Evolutionary conservation across 2,113 vertebrate genomes (phyloP), one percentile per base, ranked within the genome.

Genomic region (Gnathonemus echidnorhynchus): DNA sequence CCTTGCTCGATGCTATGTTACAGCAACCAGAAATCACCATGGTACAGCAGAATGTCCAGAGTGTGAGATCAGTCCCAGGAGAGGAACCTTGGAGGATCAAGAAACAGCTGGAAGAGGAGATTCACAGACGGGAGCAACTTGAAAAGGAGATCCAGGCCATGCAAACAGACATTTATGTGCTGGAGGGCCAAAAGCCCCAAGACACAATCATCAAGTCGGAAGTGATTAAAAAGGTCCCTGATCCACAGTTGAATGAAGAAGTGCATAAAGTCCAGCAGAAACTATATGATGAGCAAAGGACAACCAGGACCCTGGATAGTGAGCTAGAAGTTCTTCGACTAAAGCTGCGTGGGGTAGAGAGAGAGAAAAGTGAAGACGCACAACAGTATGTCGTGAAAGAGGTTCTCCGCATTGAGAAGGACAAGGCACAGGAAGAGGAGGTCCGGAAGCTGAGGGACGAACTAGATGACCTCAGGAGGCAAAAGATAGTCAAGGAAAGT

Each of bases 361-460:
- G 96, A 0, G 97, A 98, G 92, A 92, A 96, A 56, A 97, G 93
- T 90, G 97, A 96, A 42, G 97, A 97, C 1, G 98, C 98, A 2
- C 97, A 98, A 94, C 97, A 99, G 89, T 99, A 98, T 0, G 96
- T 97, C 0, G 97, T 99, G 70, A 99, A 99, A 90, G 98, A 99
- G 91, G 98, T 99, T 0, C 93, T 99, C 87, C 97, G 98, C 39
- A 99, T 99, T 0, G 98, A 98, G 91, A 97, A 95, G 0, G 98
- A 99, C 89, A 96, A 95, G 21, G 96, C 93, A n/a, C 98, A 98
- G 91, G 97, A 96, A 0, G 97, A 97, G 17, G 97, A 98, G 90
- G 94, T 98, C 50, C 93, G 97, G 90, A 96, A 93, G 89, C 97
- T 99, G 46, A 96, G 95, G 66, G 98, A 97, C 70, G 97, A 99